Evolutionary conservation across 92 coral and sea anemone genomes (phyloP).

Genomic region (Phenganax stokvisi): DNA sequence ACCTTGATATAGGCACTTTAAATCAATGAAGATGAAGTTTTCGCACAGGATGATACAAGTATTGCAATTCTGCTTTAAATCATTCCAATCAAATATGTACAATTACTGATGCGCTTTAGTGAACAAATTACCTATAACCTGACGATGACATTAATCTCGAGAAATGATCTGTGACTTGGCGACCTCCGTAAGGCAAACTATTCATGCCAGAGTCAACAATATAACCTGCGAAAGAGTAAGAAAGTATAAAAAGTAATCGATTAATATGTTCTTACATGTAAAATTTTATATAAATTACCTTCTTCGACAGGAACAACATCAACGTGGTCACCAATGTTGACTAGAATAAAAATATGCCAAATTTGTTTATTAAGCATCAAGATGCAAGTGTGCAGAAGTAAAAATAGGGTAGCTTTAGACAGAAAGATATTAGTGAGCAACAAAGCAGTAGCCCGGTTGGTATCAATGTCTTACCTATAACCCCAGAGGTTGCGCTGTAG

Average conservation of each 20-base stretch:
- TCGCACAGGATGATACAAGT: neutral
- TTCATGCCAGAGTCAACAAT: conserved; percentile 76
- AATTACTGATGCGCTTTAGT: neutral
- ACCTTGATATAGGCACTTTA: no score
- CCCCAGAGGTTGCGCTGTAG: conserved; percentile 91
- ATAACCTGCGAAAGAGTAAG: conserved; percentile 50
- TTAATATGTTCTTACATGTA: neutral
- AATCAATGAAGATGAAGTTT: neutral
- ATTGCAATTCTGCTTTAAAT: neutral
- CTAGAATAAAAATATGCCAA: conserved; percentile 43
- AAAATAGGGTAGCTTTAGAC: neutral
- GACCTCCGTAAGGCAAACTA: conserved; percentile 83
- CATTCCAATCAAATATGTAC: neutral
- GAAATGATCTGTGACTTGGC: conserved; percentile 78
- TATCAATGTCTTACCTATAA: conserved; percentile 58
- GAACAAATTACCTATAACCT: conserved; percentile 62
- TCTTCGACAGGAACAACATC: conserved; percentile 90
- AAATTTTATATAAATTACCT: conserved; percentile 47
- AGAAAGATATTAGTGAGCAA: no score
- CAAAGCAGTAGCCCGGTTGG: no score
- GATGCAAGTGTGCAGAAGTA: neutral
- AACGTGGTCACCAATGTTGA: conserved; percentile 85
- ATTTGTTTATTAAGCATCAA: neutral
- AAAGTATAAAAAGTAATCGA: neutral
- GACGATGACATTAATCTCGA: conserved; percentile 71